phyloP scores from a whole-genome alignment of 1,140 invertebrate species.

The Ips typographus region DNA sequence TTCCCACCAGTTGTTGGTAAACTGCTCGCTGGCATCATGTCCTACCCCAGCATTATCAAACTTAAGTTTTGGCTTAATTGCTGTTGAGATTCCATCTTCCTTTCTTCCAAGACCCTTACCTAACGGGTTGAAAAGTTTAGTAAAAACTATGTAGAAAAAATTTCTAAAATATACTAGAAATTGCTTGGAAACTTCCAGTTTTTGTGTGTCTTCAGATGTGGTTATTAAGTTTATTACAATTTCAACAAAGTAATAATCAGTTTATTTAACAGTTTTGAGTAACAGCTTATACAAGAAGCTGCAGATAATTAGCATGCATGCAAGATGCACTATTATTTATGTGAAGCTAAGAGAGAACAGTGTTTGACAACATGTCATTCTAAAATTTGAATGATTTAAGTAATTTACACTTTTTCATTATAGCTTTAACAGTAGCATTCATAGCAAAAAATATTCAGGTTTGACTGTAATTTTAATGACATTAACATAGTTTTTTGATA shows the following conservation, averaged over 20 bases:
- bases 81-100: conserved; percentile 72
- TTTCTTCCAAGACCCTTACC: conserved; percentile 80
- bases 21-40: conserved; percentile 67
- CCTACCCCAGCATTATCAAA: conserved; percentile 77
- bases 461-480: too few species aligned
- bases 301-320: not conserved
- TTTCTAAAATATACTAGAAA: not conserved
- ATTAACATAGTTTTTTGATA: too few species aligned
- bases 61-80: conserved; percentile 76
- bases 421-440: too few species aligned
- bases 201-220: not conserved
- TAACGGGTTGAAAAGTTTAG: conserved; percentile 47
- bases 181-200: not conserved
- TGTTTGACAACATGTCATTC: too few species aligned
- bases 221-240: not conserved
- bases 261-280: not conserved
- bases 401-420: too few species aligned
- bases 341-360: too few species aligned
- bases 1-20: conserved; percentile 82
- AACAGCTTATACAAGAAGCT: not conserved
- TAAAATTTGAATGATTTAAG: too few species aligned
- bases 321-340: not conserved
- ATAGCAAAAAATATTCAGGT: too few species aligned
- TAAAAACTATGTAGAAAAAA: conserved; percentile 10
- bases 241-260: not conserved